These are phyloP conservation scores for Gymnarchus niloticus DNA, from an alignment of 2,113 vertebrate genomes.

Conservation along the genomic window DNA sequence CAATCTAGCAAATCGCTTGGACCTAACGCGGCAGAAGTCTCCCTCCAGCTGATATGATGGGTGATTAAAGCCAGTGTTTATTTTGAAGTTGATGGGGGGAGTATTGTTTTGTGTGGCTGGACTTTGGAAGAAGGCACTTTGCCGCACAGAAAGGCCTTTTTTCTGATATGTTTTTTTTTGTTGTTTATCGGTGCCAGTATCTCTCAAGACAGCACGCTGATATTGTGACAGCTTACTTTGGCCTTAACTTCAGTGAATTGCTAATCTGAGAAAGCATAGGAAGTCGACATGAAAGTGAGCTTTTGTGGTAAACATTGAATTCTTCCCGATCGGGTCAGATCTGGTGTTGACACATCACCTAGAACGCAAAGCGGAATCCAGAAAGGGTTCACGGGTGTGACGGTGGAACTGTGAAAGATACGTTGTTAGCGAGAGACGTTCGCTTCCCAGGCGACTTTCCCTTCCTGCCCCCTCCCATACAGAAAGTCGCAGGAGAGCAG, in stretches of 20 bases:
- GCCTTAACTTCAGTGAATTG: too few species aligned
- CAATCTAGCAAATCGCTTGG: too few species aligned
- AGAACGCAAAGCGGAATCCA: background rate
- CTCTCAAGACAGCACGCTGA: background rate
- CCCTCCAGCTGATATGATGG: background rate
- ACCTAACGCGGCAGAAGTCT: too few species aligned
- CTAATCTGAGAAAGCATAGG: too few species aligned
- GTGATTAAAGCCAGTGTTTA: too few species aligned
- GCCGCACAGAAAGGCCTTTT: too few species aligned
- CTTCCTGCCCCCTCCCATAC: background rate
- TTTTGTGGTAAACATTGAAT: too few species aligned
- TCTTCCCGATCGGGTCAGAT: too few species aligned
- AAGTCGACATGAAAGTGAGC: too few species aligned
- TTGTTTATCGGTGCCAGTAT: too few species aligned
- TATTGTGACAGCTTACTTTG: background rate
- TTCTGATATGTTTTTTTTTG: too few species aligned
- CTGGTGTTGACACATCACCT: background rate
- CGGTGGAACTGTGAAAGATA: background rate
- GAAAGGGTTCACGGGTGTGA: background rate
- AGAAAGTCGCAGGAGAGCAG: slow-evolving; percentile 8
- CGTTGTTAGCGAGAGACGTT: background rate
- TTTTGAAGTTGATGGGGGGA: background rate
- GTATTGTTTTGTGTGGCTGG: background rate
- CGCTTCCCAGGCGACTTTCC: background rate
- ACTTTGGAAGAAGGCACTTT: background rate